Evolutionary conservation across 2,797 vertebrate genomes (phyloP), one percentile per base, ranked within the genome.

Genomic region (Pteronotus mesoamericanus): DNA sequence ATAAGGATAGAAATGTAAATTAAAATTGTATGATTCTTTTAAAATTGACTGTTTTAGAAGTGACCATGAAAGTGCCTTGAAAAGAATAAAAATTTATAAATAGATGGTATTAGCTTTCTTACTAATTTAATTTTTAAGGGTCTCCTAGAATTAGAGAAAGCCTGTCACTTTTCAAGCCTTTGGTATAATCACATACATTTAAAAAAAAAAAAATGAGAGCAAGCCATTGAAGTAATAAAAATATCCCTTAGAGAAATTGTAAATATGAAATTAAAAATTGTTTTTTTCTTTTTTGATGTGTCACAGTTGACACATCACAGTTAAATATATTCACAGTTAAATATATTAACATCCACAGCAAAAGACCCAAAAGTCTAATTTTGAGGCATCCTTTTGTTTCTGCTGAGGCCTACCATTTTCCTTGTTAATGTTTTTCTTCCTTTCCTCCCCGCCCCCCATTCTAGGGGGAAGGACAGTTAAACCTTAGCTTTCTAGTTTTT

Each of bases 311-410:
- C 71, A 61, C 61, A 61, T 61, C 59, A 61, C 59, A 61, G 21
- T 89, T 89, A 89, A 91, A 48, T 39, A 68, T 46, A 84, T 72
- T 37, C n/a, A n/a, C n/a, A n/a, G 18, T 88, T 88, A 89, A 92
- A 53, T 44, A 71, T 51, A 86, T 75, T 42, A 66, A 77, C 29
- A 42, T 12, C 39, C 44, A 89, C 75, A 82, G 42, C 34, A 89
- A 85, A 86, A 57, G 24, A 12, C 9, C 57, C 29, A 5, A 46
- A 85, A 18, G 51, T 80, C 37, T 75, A 77, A 71, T 72, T 92
- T 94, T 80, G 51, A 92, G 66, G 59, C 26, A 92, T 21, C 24
- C 44, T 59, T 86, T 92, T 46, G 51, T 89, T 64, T 79, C 37
- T 69, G 51, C 42, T 68, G 32, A 94, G 39, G n/a, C 14, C 37